These are phyloP conservation scores for Novumbra hubbsi DNA, from an alignment of 2,797 vertebrate species.

Conservation along the genomic window DNA sequence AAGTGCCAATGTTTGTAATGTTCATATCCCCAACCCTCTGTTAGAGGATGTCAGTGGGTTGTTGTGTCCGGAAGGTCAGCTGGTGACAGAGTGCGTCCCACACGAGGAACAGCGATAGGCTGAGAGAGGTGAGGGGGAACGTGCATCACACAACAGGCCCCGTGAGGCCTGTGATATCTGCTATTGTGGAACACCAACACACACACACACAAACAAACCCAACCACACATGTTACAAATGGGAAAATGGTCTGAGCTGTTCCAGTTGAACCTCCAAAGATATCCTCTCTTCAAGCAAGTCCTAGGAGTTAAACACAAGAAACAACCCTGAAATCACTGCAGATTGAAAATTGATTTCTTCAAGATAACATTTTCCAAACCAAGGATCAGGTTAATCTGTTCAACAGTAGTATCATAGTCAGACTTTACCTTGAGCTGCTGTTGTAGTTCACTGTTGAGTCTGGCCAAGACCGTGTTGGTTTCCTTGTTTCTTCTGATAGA, in stretches of 20 bases:
- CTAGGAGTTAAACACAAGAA: conserved; percentile 59
- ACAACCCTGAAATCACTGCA: background rate
- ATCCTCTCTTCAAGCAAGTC: conserved; percentile 98
- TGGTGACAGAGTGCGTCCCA: conserved; percentile 14
- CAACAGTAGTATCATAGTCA: background rate
- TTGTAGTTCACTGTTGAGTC: conserved; percentile 97
- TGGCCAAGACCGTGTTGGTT: conserved; percentile 97
- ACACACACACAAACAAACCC: too few species aligned
- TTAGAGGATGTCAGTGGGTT: conserved; percentile 41
- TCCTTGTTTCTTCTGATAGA: conserved; percentile 99
- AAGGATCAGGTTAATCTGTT: background rate
- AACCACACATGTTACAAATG: conserved; percentile 84
- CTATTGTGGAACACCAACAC: conserved; percentile 19
- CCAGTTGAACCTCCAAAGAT: conserved; percentile 98
- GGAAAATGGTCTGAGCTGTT: conserved; percentile 98
- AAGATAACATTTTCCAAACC: background rate
- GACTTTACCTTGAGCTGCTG: conserved; percentile 59
- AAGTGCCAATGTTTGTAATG: conserved; percentile 47
- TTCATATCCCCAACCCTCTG: conserved; percentile 28
- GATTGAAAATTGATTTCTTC: background rate
- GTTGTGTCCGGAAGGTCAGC: conserved; percentile 2
- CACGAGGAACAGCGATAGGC: conserved; percentile 63
- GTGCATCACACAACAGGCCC: conserved; percentile 50
- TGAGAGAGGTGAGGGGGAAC: conserved; percentile 46
- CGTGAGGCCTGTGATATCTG: conserved; percentile 36